Evolutionary conservation across 2,113 vertebrate genomes (phyloP).

Genomic region (Sphyrna mokarran): DNA sequence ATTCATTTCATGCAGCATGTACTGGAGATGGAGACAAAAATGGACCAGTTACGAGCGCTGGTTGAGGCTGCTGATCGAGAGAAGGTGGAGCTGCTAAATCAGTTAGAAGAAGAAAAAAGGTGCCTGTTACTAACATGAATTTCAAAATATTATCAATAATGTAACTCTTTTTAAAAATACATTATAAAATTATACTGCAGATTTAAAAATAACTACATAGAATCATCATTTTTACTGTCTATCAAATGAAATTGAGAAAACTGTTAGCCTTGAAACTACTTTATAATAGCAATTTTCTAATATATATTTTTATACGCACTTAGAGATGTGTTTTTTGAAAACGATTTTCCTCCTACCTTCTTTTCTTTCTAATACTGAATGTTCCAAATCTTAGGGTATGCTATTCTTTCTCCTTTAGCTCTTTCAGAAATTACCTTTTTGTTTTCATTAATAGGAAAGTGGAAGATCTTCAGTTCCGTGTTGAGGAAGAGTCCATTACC

Average conservation of each 20-base stretch:
- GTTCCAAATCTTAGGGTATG: neutral
- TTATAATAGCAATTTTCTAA: neutral
- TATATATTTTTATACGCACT: neutral
- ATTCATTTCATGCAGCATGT: slow-evolving; percentile 45
- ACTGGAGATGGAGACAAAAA: slow-evolving; percentile 87
- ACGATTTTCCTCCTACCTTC: neutral
- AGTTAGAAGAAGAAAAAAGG: slow-evolving; percentile 95
- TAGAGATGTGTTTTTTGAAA: neutral
- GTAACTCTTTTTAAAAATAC: neutral
- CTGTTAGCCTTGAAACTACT: neutral
- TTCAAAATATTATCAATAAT: neutral
- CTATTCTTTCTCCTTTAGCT: slow-evolving; percentile 35
- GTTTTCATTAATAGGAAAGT: slow-evolving; percentile 73
- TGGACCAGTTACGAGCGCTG: slow-evolving; percentile 88
- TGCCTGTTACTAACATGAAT: slow-evolving; percentile 43
- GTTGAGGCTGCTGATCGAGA: slow-evolving; percentile 92
- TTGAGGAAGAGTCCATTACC: slow-evolving; percentile 96
- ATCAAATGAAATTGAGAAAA: neutral
- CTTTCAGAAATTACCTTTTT: slow-evolving; percentile 38
- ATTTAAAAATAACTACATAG: neutral
- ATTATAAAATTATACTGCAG: neutral
- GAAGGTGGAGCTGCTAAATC: slow-evolving; percentile 91
- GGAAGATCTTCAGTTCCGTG: slow-evolving; percentile 95
- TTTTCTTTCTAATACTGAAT: neutral
- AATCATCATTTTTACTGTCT: neutral